Evolutionary conservation across 2,888 invertebrate genomes (phyloP), one percentile per base, ranked within the genome.

Genomic region (Trichopoda pennipes): DNA sequence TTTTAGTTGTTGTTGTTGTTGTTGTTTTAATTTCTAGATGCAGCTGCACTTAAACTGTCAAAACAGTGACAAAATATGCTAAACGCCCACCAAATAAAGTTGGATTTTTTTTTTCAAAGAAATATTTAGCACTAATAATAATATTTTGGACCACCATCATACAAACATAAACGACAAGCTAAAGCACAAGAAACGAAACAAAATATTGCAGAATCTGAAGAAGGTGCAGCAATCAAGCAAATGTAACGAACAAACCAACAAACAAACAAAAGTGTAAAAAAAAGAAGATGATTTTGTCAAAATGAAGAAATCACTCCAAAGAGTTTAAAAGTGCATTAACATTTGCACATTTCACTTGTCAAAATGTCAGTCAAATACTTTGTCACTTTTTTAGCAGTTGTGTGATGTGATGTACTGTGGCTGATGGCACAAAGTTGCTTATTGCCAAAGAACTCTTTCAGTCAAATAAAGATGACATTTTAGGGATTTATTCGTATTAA

Each of bases 21-120:
- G n/a, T n/a, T n/a, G n/a, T n/a, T 56, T 61, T 61, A 28, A 64
- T 66, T 53, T 61, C 19, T 64, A 56, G n/a, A 77, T 77, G 81
- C 81, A 81, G 81, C 81, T 81, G 81, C 81, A 81, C 81, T 81
- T 81, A 77, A 81, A 53, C 68, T 81, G 81, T 77, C 81, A 77
- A 73, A 81, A 73, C 51, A 81, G 81, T 81, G 81, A 81, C 81
- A 81, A 81, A 81, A 81, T 77, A 63, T 69, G 53, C 61, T 79
- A 80, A 81, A 81, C 81, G 81, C 81, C 81, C 73, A 77, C 81
- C 61, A 69, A 77, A 47, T 61, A 16, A 69, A 51, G 56, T 42
- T 44, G 16, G 32, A 66, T 38, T 2, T 60, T 32, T n/a, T 19
- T 19, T 63, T 42, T 12, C 10, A 38, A 10, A 38, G 12, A 38